phyloP scores from a whole-genome alignment of 2,888 invertebrate species.

The Protophormia terraenovae region DNA sequence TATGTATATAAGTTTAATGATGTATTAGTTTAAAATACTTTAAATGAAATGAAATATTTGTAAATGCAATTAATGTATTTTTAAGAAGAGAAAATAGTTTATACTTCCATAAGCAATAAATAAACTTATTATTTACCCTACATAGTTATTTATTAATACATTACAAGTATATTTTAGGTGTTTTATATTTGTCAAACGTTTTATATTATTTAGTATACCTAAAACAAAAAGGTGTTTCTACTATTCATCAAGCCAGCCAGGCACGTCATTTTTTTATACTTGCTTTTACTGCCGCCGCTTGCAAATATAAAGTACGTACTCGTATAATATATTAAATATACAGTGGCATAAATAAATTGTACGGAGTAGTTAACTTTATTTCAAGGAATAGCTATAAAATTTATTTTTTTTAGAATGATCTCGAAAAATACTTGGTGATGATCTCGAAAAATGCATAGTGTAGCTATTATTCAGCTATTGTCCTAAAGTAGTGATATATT shows the following conservation, averaged over 20 bases:
- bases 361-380: too few relatives aligned
- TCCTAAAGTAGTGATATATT: too few relatives aligned
- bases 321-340: neutral
- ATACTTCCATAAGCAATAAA: slow-evolving; percentile 1
- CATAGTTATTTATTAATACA: neutral
- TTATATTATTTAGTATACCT: slow-evolving; percentile 10
- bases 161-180: neutral
- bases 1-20: slow-evolving; percentile 16
- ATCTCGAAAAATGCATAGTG: too few relatives aligned
- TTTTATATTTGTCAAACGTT: neutral
- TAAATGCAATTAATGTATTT: slow-evolving; percentile 20
- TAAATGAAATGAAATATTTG: slow-evolving; percentile 25
- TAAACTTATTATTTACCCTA: slow-evolving; percentile 10
- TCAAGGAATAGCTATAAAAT: too few relatives aligned
- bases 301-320: neutral
- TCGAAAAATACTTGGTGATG: too few relatives aligned
- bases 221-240: neutral
- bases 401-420: too few relatives aligned
- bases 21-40: slow-evolving; percentile 33
- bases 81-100: neutral
- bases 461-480: too few relatives aligned
- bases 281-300: slow-evolving; percentile 23
- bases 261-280: slow-evolving; percentile 29
- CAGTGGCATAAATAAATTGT: neutral
- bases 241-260: slow-evolving; percentile 24